A percentile compares a stretch with the other conserved stretches of the same genome.
Conservation (phyloP, 1,140 invertebrate species). For the Gonatopus flavifemur region DNA sequence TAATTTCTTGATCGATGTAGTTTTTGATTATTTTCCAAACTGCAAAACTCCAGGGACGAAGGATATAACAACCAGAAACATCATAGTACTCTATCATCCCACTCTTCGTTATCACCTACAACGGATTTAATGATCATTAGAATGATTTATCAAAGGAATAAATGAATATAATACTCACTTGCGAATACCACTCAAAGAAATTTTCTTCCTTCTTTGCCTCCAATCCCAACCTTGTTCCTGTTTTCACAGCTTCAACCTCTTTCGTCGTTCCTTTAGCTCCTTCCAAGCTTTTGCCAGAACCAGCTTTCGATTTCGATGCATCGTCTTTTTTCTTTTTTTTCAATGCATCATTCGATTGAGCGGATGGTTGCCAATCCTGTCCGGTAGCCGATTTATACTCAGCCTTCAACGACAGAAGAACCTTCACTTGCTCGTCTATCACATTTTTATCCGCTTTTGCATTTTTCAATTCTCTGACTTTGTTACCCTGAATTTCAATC, state of each 20-base stretch:
- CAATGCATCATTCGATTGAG: background rate
- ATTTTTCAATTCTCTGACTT: constrained; percentile 53
- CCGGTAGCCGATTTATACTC: constrained; percentile 78
- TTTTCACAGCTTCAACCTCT: constrained; percentile 65
- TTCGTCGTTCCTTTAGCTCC: constrained; percentile 19
- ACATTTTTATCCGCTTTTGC: constrained; percentile 43
- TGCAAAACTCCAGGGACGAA: constrained; percentile 94
- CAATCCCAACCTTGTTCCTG: constrained; percentile 88
- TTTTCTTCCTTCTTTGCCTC: constrained; percentile 93
- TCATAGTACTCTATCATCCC: constrained; percentile 99
- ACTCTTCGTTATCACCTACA: constrained; percentile 96
- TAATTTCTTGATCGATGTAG: constrained; percentile 90
- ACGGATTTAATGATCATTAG: too few relatives aligned
- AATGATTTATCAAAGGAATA: constrained; percentile 3
- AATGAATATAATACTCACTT: too few relatives aligned
- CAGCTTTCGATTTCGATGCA: constrained; percentile 1
- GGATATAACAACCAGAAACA: constrained; percentile 97
- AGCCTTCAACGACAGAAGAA: constrained; percentile 74
- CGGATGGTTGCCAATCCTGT: constrained; percentile 39
- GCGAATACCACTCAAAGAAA: constrained; percentile 97
- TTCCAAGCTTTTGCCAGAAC: constrained; percentile 11
- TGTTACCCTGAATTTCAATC: constrained; percentile 25
- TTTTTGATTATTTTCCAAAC: constrained; percentile 94
- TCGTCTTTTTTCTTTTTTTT: constrained; percentile 32
- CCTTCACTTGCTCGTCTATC: constrained; percentile 28